Evolutionary conservation across 2,113 vertebrate species (phyloP).

Genomic region (Peucedramus taeniatus): DNA sequence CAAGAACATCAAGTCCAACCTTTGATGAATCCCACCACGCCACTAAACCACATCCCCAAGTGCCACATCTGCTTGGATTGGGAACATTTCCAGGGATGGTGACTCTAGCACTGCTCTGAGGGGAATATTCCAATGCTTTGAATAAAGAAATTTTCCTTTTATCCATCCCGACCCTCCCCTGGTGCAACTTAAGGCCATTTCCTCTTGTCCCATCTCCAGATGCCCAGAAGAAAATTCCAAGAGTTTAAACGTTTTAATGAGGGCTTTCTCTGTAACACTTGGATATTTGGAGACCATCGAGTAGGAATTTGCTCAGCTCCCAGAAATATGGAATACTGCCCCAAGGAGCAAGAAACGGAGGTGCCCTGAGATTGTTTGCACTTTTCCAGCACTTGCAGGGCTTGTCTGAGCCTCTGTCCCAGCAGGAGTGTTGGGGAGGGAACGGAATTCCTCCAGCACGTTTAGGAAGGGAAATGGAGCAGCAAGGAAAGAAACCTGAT

Average conservation of each 20-base stretch:
- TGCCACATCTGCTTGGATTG: background rate
- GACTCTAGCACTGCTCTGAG: background rate
- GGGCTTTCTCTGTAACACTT: background rate
- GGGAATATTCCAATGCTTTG: background rate
- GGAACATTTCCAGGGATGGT: background rate
- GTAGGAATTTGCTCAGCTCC: background rate
- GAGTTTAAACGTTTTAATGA: background rate
- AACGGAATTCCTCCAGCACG: fast-evolving
- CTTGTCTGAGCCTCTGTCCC: background rate
- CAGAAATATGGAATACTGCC: background rate
- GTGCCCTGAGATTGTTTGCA: background rate
- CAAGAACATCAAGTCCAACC: background rate
- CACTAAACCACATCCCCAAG: background rate
- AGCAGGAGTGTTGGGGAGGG: background rate
- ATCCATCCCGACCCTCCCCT: background rate
- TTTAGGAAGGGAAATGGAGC: background rate
- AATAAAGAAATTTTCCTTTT: too few species aligned
- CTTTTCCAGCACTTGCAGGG: background rate
- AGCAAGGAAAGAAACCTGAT: background rate
- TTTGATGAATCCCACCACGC: background rate
- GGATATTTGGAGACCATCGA: background rate
- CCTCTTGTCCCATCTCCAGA: background rate
- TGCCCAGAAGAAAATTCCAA: background rate
- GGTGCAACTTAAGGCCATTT: background rate
- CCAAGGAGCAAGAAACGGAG: background rate